phyloP scores from a whole-genome alignment of 2,113 vertebrate species.

The Laticauda colubrina region DNA sequence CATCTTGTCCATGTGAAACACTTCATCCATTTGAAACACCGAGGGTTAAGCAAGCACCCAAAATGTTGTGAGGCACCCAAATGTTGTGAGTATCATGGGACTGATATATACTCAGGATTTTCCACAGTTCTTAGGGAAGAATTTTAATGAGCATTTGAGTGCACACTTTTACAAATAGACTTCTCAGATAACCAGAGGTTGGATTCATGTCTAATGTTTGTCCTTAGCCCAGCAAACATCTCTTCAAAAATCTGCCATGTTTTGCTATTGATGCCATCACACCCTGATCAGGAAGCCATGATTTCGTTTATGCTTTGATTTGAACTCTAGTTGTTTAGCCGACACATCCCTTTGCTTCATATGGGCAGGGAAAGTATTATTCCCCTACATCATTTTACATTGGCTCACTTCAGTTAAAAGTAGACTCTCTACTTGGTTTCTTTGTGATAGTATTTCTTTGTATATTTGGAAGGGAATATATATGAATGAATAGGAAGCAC shows the following conservation, averaged over 20 bases:
- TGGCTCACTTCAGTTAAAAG: slow-evolving; percentile 12
- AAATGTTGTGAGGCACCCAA: neutral
- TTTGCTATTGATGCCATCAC: neutral
- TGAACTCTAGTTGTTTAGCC: neutral
- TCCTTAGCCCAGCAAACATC: neutral
- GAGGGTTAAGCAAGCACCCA: neutral
- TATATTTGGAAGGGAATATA: slow-evolving; percentile 19
- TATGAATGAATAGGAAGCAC: slow-evolving; percentile 27
- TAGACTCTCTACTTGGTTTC: neutral
- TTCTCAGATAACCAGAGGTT: slow-evolving; percentile 4
- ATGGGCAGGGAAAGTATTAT: neutral
- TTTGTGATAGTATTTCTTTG: neutral
- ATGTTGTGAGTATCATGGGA: neutral
- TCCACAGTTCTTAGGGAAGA: neutral
- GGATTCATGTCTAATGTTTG: slow-evolving; percentile 28
- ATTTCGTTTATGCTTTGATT: neutral
- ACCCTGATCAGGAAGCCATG: neutral
- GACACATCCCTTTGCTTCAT: slow-evolving; percentile 1
- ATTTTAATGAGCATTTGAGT: neutral
- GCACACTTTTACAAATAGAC: slow-evolving; percentile 24
- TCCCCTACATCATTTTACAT: neutral
- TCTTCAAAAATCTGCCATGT: neutral
- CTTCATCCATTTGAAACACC: neutral
- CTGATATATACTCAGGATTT: neutral
- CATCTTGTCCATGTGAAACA: slow-evolving; percentile 4